phyloP scores from a whole-genome alignment of 2,797 vertebrate species.

The Microctenopoma stevenorrisi region DNA sequence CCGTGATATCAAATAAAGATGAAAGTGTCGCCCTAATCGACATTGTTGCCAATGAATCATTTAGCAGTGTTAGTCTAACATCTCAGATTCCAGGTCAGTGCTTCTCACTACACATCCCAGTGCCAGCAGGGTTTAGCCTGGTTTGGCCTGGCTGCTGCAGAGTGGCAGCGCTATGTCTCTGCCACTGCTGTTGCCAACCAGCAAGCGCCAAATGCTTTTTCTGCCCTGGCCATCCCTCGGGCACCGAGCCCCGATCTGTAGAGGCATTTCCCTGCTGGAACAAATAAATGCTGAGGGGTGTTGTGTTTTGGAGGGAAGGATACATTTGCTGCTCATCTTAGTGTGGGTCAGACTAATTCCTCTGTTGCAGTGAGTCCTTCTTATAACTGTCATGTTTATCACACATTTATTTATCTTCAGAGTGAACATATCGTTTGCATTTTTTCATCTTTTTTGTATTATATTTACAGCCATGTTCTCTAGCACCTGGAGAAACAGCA shows the following conservation, averaged over 20 bases:
- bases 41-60: slow-evolving; percentile 78
- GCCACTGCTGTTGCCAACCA: slow-evolving; percentile 53
- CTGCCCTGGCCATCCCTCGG: slow-evolving; percentile 58
- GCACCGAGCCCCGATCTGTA: slow-evolving; percentile 53
- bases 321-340: slow-evolving; percentile 62
- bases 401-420: too few species aligned
- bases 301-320: slow-evolving; percentile 31
- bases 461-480: too few species aligned
- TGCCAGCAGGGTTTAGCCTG: slow-evolving; percentile 63
- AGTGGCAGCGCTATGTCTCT: slow-evolving; percentile 47
- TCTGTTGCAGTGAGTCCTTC: not conserved
- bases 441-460: too few species aligned
- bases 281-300: slow-evolving; percentile 36
- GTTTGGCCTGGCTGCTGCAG: slow-evolving; percentile 55
- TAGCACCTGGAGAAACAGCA: too few species aligned
- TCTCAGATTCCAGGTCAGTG: slow-evolving; percentile 77
- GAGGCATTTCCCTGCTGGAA: slow-evolving; percentile 48
- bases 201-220: slow-evolving; percentile 51
- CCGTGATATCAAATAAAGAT: slow-evolving; percentile 77
- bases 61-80: slow-evolving; percentile 79
- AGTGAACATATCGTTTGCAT: too few species aligned
- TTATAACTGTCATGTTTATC: not conserved
- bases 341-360: slow-evolving; percentile 54
- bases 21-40: slow-evolving; percentile 75
- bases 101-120: slow-evolving; percentile 58